Percentiles rank a stretch among this genome's conserved stretches.
These are phyloP conservation scores for Engystomops pustulosus DNA, from an alignment of 2,113 vertebrate genomes.

Conservation along the genomic window DNA sequence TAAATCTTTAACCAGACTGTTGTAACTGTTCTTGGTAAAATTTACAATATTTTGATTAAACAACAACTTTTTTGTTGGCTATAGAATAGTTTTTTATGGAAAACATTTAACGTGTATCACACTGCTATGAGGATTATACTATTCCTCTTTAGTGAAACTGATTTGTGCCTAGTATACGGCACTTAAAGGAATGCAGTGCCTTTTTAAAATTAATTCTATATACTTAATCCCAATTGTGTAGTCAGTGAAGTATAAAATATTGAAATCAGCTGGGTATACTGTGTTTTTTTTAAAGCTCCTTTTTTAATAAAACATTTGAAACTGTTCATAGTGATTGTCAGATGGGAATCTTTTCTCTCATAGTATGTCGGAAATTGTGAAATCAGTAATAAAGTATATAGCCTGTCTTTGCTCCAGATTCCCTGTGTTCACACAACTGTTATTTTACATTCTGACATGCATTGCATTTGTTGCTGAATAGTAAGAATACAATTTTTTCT, in stretches of 20 bases:
- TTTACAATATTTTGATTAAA: background rate
- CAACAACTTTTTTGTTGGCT: background rate
- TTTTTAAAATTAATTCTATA: slow-evolving; percentile 74
- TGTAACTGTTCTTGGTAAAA: too few species aligned
- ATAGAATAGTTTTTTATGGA: background rate
- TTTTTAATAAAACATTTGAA: slow-evolving; percentile 74
- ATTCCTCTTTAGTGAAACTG: background rate
- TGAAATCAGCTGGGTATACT: slow-evolving; percentile 74
- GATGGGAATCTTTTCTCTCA: slow-evolving; percentile 68
- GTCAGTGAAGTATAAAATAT: slow-evolving; percentile 70
- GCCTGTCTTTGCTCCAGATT: slow-evolving; percentile 61
- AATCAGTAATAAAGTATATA: slow-evolving; percentile 30
- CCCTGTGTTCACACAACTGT: slow-evolving; percentile 72
- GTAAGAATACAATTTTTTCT: slow-evolving; percentile 75
- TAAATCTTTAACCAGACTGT: too few species aligned
- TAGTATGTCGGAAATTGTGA: slow-evolving; percentile 65
- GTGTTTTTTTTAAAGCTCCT: slow-evolving; percentile 38
- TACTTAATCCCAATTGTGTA: slow-evolving; percentile 76
- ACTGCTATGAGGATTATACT: background rate
- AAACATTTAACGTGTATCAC: background rate
- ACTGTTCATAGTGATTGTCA: slow-evolving; percentile 71
- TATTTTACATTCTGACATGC: slow-evolving; percentile 78
- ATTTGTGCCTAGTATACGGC: slow-evolving; percentile 4
- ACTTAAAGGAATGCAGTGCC: slow-evolving; percentile 5
- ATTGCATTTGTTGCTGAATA: slow-evolving; percentile 78